Evolutionary conservation across 2,113 vertebrate species (phyloP).

Genomic region (Apus apus): DNA sequence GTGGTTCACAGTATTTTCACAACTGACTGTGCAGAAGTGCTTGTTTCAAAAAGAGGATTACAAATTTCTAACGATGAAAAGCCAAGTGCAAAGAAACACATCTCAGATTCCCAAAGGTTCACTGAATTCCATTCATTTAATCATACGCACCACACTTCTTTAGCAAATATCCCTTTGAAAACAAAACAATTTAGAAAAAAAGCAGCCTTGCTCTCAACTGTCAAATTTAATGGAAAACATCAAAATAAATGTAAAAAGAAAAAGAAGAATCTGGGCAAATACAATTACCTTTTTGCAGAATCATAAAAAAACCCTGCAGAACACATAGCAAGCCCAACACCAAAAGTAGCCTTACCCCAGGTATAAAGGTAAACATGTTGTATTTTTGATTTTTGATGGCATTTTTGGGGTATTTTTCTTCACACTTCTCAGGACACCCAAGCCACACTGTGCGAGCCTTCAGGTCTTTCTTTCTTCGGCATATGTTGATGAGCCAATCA

Average conservation of each 20-base stretch:
- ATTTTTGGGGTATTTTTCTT: slow-evolving; percentile 95
- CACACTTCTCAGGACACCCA: slow-evolving; percentile 94
- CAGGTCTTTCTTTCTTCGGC: slow-evolving; percentile 89
- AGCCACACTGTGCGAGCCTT: slow-evolving; percentile 96
- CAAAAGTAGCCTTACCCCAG: slow-evolving; percentile 86
- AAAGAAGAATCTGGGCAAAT: not conserved
- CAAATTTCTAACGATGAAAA: not conserved
- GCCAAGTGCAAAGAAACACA: not conserved
- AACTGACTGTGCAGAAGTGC: not conserved
- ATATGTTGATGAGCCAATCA: slow-evolving; percentile 86
- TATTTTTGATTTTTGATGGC: slow-evolving; percentile 98
- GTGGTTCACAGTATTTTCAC: not conserved
- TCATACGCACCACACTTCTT: not conserved
- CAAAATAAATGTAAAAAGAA: not conserved
- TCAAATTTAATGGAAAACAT: not conserved
- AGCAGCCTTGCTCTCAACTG: not conserved
- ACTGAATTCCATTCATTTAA: not conserved
- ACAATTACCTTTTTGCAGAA: not conserved
- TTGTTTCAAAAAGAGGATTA: not conserved
- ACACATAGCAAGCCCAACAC: not conserved
- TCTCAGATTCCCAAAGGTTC: not conserved
- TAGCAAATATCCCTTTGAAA: not conserved
- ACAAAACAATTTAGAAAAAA: not conserved
- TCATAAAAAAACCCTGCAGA: not conserved
- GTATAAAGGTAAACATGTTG: slow-evolving; percentile 96